Evolutionary conservation across 2,888 invertebrate genomes (phyloP), one percentile per base, ranked within the genome.

Genomic region (Drosophila nr. perissopoda): DNA sequence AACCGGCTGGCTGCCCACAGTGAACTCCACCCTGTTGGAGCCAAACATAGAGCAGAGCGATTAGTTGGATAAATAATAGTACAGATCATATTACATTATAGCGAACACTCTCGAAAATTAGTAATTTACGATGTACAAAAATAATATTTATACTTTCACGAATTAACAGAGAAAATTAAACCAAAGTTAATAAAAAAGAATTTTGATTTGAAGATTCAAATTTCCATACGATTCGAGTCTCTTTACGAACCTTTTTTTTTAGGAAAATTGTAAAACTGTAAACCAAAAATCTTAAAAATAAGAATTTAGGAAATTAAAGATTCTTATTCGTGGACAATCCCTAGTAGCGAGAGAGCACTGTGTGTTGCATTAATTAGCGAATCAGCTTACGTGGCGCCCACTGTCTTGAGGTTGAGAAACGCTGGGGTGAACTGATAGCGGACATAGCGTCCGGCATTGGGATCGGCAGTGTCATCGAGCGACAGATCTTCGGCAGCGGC

Each of bases 391-490:
- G 99, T 99, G 29, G 99, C 99, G 76, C 99, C 99, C 62, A 99
- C 98, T 87, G 98, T 98, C 93, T 98, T 98, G 75, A 99, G 93
- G 93, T 98, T 98, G 36, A 99, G 95, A 94, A 99, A 99, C 91
- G 99, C 97, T 34, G 99, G 98, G n/a, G 98, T 99, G 93, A 99
- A 99, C 93, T 99, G 98, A 93, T 99, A 99, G 51, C 99, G 96
- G n/a, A 99, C 99, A 94, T 99, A 99, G 92, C 99, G 95, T 0
- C 98, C 99, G 48, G 98, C 97, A 93, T 99, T 98, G 1, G 97
- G 96, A 93, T 98, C 93, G 42, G 94, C 94, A 77, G 81, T 88
- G 81, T 95, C 95, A 29, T 92, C 92, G 21, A 92, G 79, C 29
- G 92, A 83, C 11, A 93, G 76, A 31, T 92, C 92, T 63, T 93